A percentile compares a stretch with the other conserved stretches of the same genome.
Conservation (phyloP, 2,888 invertebrate genomes). For the Rhagium mordax region DNA sequence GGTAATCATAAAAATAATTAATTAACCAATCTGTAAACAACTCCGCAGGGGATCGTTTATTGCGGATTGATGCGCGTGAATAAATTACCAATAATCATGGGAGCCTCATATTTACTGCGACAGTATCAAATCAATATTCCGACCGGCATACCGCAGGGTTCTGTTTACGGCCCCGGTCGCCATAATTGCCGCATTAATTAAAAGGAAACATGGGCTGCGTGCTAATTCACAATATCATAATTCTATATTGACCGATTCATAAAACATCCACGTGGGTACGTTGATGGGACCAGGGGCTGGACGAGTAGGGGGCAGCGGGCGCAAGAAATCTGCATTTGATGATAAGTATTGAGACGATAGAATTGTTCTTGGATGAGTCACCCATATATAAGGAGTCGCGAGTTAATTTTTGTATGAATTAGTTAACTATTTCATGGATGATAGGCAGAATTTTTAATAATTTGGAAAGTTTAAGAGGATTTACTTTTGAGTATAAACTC, state of each 20-base stretch:
- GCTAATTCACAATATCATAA: conserved; percentile 65
- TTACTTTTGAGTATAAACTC: too few relatives aligned
- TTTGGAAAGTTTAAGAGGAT: too few relatives aligned
- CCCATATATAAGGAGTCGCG: too few relatives aligned
- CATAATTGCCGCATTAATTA: conserved; percentile 65
- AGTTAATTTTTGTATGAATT: too few relatives aligned
- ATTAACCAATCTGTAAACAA: conserved; percentile 25
- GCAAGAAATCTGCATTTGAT: too few relatives aligned
- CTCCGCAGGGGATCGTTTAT: conserved; percentile 13
- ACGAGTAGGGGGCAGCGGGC: not conserved
- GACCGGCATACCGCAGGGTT: conserved; percentile 52
- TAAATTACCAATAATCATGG: conserved; percentile 34
- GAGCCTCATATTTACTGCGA: conserved; percentile 45
- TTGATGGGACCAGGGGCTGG: not conserved
- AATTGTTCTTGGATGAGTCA: too few relatives aligned
- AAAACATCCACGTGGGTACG: not conserved
- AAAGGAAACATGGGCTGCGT: conserved; percentile 62
- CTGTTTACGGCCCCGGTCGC: conserved; percentile 56
- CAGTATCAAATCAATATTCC: conserved; percentile 52
- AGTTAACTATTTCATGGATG: too few relatives aligned
- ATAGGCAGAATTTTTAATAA: too few relatives aligned
- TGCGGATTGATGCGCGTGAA: conserved; percentile 22
- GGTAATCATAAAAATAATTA: conserved; percentile 21
- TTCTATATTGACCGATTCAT: conserved; percentile 48
- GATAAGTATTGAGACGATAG: too few relatives aligned